phyloP scores from a whole-genome alignment of 2,797 vertebrate species.

The Pangasius sanitwongsei region DNA sequence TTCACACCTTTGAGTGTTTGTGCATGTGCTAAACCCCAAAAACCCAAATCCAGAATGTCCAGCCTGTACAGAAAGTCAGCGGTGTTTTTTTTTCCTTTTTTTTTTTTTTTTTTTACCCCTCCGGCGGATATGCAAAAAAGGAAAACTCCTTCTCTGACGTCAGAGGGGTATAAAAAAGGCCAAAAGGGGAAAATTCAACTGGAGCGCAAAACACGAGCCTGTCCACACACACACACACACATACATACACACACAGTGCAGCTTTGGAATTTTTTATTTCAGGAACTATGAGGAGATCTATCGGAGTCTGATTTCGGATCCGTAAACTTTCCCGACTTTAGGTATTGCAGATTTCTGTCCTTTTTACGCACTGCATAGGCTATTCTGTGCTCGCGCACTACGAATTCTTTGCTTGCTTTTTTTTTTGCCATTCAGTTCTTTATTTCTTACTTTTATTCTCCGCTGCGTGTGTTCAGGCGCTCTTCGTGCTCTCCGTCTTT shows the following conservation, averaged over 20 bases:
- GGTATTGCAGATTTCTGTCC: background rate
- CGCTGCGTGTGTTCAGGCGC: constrained; percentile 3
- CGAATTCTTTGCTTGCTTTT: background rate
- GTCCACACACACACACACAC: background rate
- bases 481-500: background rate
- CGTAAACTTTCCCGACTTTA: constrained; percentile 37
- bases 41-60: constrained; percentile 18
- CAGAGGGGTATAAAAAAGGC: constrained; percentile 85
- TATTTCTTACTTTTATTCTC: background rate
- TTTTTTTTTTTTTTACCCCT: background rate
- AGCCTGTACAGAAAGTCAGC: background rate
- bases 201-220: constrained; percentile 64
- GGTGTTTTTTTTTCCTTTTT: background rate
- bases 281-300: constrained; percentile 64
- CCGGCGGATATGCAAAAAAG: constrained; percentile 69
- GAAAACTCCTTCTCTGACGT: constrained; percentile 83
- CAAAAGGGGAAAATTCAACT: constrained; percentile 73
- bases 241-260: background rate
- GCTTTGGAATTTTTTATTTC: constrained; percentile 32
- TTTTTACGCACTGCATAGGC: background rate
- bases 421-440: background rate
- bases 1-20: constrained; percentile 65
- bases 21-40: constrained; percentile 1
- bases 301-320: constrained; percentile 51
- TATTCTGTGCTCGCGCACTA: background rate